Conservation (phyloP, 2,888 invertebrate genomes). For the Nomada ferruginata region DNA sequence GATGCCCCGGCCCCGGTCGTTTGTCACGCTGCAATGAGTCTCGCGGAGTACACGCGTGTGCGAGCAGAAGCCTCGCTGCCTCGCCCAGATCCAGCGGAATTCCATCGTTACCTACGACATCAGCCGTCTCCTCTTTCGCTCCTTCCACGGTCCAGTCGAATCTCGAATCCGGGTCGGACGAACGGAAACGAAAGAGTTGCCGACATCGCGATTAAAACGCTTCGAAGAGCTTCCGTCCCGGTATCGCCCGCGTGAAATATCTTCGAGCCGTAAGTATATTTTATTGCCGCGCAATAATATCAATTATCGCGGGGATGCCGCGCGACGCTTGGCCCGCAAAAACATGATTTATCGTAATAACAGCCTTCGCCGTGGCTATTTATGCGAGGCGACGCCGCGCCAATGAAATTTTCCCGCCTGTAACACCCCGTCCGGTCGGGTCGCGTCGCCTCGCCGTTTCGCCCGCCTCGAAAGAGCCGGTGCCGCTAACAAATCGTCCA, state of each 20-base stretch:
- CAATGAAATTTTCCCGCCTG: conserved; percentile 32
- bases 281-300: conserved; percentile 45
- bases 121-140: too few species aligned
- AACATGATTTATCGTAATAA: conserved; percentile 54
- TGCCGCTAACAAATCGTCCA: conserved; percentile 1
- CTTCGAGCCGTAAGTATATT: conserved; percentile 19
- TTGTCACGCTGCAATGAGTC: conserved; percentile 62
- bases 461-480: too few species aligned
- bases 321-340: conserved; percentile 21
- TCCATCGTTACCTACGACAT: conserved; percentile 14
- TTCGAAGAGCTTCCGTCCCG: too few species aligned
- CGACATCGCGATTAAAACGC: background rate
- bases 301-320: conserved; percentile 45
- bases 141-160: too few species aligned
- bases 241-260: conserved; percentile 2
- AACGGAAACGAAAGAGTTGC: background rate
- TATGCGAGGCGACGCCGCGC: conserved; percentile 21
- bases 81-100: conserved; percentile 61
- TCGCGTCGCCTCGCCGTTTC: too few species aligned
- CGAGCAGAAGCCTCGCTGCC: conserved; percentile 31
- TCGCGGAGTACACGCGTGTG: conserved; percentile 50
- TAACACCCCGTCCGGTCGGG: too few species aligned
- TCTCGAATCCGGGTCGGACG: background rate
- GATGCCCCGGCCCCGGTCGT: conserved; percentile 33
- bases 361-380: conserved; percentile 33